Conservation (phyloP, 1,140 invertebrate species). For the Anastatus disparis region DNA sequence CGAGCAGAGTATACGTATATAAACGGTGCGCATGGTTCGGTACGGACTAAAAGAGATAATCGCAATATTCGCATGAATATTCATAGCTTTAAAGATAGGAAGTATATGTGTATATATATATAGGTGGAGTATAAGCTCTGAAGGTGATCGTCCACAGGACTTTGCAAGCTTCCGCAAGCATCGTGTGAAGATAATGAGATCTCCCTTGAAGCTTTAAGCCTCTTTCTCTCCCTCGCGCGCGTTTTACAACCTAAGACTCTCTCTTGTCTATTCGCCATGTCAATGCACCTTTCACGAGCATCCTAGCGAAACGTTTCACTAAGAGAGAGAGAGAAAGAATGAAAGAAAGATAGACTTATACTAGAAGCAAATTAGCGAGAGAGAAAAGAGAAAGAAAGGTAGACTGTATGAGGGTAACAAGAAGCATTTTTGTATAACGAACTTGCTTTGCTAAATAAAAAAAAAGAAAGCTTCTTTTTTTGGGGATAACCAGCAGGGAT, state of each 20-base stretch:
- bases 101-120: too few species aligned
- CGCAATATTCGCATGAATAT: slow-evolving; percentile 42
- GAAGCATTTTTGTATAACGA: slow-evolving; percentile 53
- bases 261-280: slow-evolving; percentile 14
- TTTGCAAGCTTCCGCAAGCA: slow-evolving; percentile 50
- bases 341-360: neutral
- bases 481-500: too few species aligned
- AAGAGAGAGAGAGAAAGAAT: neutral
- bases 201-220: slow-evolving; percentile 38
- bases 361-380: slow-evolving; percentile 50
- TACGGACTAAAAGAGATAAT: slow-evolving; percentile 37
- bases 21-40: neutral
- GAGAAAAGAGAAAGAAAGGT: slow-evolving; percentile 18
- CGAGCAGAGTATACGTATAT: too few species aligned
- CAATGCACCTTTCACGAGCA: slow-evolving; percentile 12
- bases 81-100: slow-evolving; percentile 13
- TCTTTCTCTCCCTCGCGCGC: slow-evolving; percentile 23
- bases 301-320: neutral
- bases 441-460: slow-evolving; percentile 48
- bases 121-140: neutral
- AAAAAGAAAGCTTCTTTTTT: slow-evolving; percentile 39
- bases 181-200: slow-evolving; percentile 54
- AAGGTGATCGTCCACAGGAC: slow-evolving; percentile 42
- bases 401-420: slow-evolving; percentile 41
- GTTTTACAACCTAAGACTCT: slow-evolving; percentile 47